Evolutionary conservation across 2,888 invertebrate species (phyloP), one percentile per base, ranked within the genome.

Genomic region (Pharmacophagus antenor): DNA sequence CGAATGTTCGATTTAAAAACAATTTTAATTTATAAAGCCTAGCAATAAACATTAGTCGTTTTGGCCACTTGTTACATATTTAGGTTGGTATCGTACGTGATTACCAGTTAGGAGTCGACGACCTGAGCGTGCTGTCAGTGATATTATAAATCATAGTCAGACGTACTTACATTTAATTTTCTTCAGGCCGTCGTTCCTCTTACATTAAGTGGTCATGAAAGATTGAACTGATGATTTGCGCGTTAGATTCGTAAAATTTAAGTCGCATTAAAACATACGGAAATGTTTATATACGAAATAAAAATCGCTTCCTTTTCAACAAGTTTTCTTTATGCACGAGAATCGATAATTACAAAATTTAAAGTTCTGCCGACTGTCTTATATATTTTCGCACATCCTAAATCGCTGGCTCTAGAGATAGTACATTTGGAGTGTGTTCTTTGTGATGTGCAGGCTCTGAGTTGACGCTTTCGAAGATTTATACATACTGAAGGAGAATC

Each of bases 1-100:
- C 25, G 47, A 56, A 60, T 52, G 44, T 51, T 41, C 21, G 18
- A 56, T 48, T 61, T 61, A 52, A 61, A 61, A 61, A 48, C 52
- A 41, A 61, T 61, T 52, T n/a, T 52, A 53, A 41, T 22, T n/a
- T 47, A 48, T 5, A 46, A 41, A 23, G 41, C 8, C 37, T 47
- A 47, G 20, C 23, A 46, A 51, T 60, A 61, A 61, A 61, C 47
- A 46, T 37, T 37, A 31, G 46, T 12, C 41, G 41, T 18, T 53
- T 53, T 17, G 21, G 22, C 22, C 41, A 21, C 47, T 31, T 25
- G 21, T n/a, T 52, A 47, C 50, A n/a, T 17, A 55, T 56, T 61
- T 44, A 44, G 27, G 22, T 41, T 46, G 31, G 21, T 22, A 44
- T 50, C 27, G 12, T 51, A 51, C 23, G 27, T 20, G 5, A 58